Conservation (phyloP, 2,797 vertebrate species). For the Gambusia yucatana region DNA sequence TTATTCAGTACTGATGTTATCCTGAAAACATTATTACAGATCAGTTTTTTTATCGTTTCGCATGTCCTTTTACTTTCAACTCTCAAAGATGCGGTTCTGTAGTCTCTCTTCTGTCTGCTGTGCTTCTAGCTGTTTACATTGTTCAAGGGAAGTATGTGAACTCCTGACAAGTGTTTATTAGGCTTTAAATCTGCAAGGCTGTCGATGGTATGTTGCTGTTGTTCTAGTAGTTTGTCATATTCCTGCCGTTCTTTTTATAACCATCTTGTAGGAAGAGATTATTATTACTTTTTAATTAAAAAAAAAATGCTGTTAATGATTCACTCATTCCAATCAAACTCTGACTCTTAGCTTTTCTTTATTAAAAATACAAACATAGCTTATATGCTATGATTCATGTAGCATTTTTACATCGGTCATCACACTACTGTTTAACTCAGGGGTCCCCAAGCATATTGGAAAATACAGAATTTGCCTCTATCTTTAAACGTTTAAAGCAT, state of each 20-base stretch:
- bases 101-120: slow-evolving; percentile 10
- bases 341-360: neutral
- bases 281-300: slow-evolving; percentile 16
- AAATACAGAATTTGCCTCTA: neutral
- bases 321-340: slow-evolving; percentile 18
- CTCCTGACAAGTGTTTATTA: slow-evolving; percentile 41
- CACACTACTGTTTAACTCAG: neutral
- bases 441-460: neutral
- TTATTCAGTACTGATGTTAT: slow-evolving; percentile 19
- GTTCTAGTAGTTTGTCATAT: slow-evolving; percentile 35
- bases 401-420: neutral
- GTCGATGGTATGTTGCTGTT: slow-evolving; percentile 55
- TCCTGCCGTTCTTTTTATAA: slow-evolving; percentile 26
- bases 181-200: slow-evolving; percentile 26
- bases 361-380: neutral
- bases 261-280: slow-evolving; percentile 3
- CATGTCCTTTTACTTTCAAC: slow-evolving; percentile 14
- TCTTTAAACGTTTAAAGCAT: neutral
- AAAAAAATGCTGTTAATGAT: slow-evolving; percentile 1
- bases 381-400: neutral
- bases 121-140: slow-evolving; percentile 42
- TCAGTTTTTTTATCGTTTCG: slow-evolving; percentile 21
- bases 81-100: slow-evolving; percentile 7
- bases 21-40: slow-evolving; percentile 28
- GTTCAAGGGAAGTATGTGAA: slow-evolving; percentile 24